Evolutionary conservation across 2,113 vertebrate genomes (phyloP).

Genomic region (Takifugu flavidus): DNA sequence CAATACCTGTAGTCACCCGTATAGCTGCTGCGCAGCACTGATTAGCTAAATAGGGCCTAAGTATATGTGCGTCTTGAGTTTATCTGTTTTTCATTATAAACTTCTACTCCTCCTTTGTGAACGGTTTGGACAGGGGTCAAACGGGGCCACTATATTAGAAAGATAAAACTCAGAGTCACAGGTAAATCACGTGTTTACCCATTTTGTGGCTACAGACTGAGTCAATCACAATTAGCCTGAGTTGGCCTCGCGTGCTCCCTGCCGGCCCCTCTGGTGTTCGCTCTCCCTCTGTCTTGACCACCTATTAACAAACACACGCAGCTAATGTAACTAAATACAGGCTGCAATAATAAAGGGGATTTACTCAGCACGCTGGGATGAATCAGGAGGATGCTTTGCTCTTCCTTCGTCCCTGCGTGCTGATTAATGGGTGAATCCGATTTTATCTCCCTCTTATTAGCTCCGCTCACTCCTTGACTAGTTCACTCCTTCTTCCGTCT

Average conservation of each 20-base stretch:
- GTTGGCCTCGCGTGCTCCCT: constrained; percentile 41
- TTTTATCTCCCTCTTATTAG: constrained; percentile 55
- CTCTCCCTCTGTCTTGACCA: constrained; percentile 38
- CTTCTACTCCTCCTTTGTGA: constrained; percentile 29
- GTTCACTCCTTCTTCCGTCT: constrained; percentile 47
- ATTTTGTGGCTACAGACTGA: constrained; percentile 42
- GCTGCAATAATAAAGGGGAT: constrained; percentile 37
- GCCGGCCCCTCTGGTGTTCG: constrained; percentile 48
- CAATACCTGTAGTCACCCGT: constrained; percentile 12
- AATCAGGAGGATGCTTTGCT: constrained; percentile 34
- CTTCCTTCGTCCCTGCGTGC: constrained; percentile 26
- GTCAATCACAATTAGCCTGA: constrained; percentile 37
- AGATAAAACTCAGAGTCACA: constrained; percentile 38
- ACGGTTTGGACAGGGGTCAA: constrained; percentile 48
- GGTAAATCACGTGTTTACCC: constrained; percentile 20
- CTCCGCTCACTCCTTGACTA: constrained; percentile 42
- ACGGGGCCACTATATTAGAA: constrained; percentile 46
- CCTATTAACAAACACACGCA: constrained; percentile 53
- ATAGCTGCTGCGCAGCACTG: constrained; percentile 16
- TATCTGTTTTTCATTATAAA: constrained; percentile 18
- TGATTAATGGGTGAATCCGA: constrained; percentile 52
- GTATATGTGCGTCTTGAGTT: background rate
- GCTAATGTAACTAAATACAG: constrained; percentile 54
- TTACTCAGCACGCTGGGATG: constrained; percentile 27
- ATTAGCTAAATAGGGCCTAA: too few relatives aligned